Percentiles rank a stretch among this genome's conserved stretches.
Evolutionary conservation across 2,113 vertebrate genomes (phyloP).

Genomic region (Planiliza haematocheilus): DNA sequence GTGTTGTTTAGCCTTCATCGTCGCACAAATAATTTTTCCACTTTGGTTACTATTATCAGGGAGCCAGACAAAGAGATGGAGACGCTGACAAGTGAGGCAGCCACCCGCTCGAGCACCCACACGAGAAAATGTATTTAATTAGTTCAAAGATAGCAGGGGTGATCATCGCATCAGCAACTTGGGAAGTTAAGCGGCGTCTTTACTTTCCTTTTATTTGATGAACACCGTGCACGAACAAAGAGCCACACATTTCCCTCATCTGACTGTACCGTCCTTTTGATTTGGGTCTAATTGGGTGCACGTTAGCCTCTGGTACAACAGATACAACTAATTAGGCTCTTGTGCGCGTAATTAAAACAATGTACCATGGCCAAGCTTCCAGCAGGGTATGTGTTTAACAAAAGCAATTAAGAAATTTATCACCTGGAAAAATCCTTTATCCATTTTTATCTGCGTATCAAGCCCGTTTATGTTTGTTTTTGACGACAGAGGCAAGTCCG

Average conservation of each 20-base stretch:
- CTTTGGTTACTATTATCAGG: slow-evolving; percentile 42
- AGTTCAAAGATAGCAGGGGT: slow-evolving; percentile 61
- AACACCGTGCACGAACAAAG: slow-evolving; percentile 67
- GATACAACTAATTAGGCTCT: slow-evolving; percentile 84
- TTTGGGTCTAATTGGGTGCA: slow-evolving; percentile 81
- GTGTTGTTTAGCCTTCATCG: slow-evolving; percentile 50
- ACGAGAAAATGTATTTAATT: slow-evolving; percentile 65
- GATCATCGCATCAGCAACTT: slow-evolving; percentile 68
- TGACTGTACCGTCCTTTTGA: slow-evolving; percentile 76
- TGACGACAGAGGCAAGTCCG: slow-evolving; percentile 48
- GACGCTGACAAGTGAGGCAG: slow-evolving; percentile 45
- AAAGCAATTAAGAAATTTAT: slow-evolving; percentile 81
- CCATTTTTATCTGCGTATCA: slow-evolving; percentile 66
- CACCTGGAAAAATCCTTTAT: slow-evolving; percentile 81
- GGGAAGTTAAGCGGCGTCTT: slow-evolving; percentile 47
- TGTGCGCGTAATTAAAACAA: slow-evolving; percentile 83
- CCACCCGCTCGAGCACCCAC: slow-evolving; percentile 23
- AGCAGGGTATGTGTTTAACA: slow-evolving; percentile 78
- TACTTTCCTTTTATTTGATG: slow-evolving; percentile 64
- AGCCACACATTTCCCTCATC: slow-evolving; percentile 12
- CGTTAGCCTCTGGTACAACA: slow-evolving; percentile 81
- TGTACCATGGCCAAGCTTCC: slow-evolving; percentile 76
- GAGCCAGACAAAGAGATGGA: slow-evolving; percentile 47
- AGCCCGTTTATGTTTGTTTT: slow-evolving; percentile 50
- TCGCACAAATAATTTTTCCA: slow-evolving; percentile 55